Base-by-base conservation (phyloP, 2,113 vertebrate genomes). In the Phylloscopus whistleri region DNA sequence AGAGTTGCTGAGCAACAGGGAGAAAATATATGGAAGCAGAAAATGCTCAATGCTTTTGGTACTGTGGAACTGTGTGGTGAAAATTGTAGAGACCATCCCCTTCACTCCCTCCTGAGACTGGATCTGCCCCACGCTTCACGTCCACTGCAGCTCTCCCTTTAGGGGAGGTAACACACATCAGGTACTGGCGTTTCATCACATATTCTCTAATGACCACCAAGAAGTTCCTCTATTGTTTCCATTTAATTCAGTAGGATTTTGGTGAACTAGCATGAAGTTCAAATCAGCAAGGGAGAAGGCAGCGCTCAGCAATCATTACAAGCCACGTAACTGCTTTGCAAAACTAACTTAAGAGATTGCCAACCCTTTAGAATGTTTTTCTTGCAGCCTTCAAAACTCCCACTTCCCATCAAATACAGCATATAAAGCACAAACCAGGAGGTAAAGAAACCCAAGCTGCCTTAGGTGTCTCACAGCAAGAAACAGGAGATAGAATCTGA, bases 391-490 rank as follows among this genome's bases (percentile, higher is more conserved):
- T 94, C 83, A 62, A 87, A 94, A 89, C 52, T 62, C 21, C 13
- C 12, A 59, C 37, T 55, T 68, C 43, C 59, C 35, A 52, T 59
- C 31, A 43, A 70, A 90, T 87, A 59, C 39, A 94, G 66, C 20
- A 68, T 31, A 84, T 19, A 37, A 80, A 91, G 92, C 84, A 96
- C 73, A 95, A 98, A 93, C 24, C 1, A 10, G 1, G 9, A 85
- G 68, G 27, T n/a, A 87, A 87, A 67, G 48, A 63, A 49, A 6
- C 2, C 5, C 27, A 35, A 37, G 56, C 16, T 41, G 49, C 22
- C 13, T 28, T 1, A 46, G 20, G 30, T 62, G 28, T 79, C 81
- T 94, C 72, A 81, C 48, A 44, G 66, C 62, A 90, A 92, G 51
- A 72, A 59, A 85, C 3, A 75, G 70, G 43, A 87, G 41, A 35